Evolutionary conservation across 92 coral and sea anemone species (phyloP), one percentile per base, ranked within the genome.

Genomic region (Parazoanthus swiftii): DNA sequence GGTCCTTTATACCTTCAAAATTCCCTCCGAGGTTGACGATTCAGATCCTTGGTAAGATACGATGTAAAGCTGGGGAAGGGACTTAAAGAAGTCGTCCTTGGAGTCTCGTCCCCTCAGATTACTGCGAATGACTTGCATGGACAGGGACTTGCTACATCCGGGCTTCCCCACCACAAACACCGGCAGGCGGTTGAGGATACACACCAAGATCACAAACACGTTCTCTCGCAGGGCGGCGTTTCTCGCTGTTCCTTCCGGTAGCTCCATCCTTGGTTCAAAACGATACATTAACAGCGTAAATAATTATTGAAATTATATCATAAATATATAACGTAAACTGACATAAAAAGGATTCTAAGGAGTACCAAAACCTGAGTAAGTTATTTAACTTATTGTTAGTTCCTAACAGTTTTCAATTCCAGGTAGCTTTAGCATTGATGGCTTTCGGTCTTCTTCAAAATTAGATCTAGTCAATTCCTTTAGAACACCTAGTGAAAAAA

Each of bases 151-250:
- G 86, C 91, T 89, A 72, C 91, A 89, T 78, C 91, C 91, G 58
- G 91, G 91, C 75, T 89, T 89, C 38, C 91, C 91, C 63, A 89
- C 91, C 37, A 89, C 91, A 54, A 89, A 89, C 43, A 89, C 91
- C 68, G 90, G 90, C 37, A 88, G 84, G 25, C 90, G 79, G 70
- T 88, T 88, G 38, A 88, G 86, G 35, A 88, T 88, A 59, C 86
- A 88, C 71, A 88, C 90, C 81, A 88, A 33, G 56, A 88, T 88
- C 1, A 88, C 90, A 81, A 88, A 88, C n/a, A 88, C 91, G 37
- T 88, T 88, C 81, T 88, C 91, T 0, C 91, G 91, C 18, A 88
- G 87, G 42, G 91, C 91, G 42, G 91, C 82, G 37, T 89, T 89
- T 74, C 88, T 74, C 2, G 91, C 91, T 38, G 91, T 89, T 58